A percentile compares a stretch with the other conserved stretches of the same genome.
Evolutionary conservation across 2,797 vertebrate genomes (phyloP).

Genomic region (Anisognathus igniventris): DNA sequence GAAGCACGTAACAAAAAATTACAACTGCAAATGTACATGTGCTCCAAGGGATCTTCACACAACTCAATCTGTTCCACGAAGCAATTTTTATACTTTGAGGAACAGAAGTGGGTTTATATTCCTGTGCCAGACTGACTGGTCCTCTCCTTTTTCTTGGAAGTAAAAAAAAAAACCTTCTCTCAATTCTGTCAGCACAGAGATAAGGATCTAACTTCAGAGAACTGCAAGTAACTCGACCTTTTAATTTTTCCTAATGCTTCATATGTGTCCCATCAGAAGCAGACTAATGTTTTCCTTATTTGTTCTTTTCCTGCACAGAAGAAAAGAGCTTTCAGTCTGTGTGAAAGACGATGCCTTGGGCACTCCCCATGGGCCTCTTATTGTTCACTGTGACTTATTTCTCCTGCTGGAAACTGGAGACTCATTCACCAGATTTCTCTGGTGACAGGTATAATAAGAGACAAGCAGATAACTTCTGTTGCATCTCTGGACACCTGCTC

Average conservation of each 20-base stretch:
- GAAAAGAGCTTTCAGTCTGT: neutral
- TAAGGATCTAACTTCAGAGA: neutral
- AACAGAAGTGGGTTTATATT: conserved; percentile 2
- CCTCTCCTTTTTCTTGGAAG: neutral
- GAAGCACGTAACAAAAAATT: neutral
- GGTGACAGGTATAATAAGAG: neutral
- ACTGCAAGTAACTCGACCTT: neutral
- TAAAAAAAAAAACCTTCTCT: neutral
- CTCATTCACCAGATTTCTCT: neutral
- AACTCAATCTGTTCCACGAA: neutral
- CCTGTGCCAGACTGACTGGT: neutral
- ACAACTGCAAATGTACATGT: fast-evolving
- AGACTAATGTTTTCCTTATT: neutral
- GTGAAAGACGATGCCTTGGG: neutral
- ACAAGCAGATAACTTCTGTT: neutral
- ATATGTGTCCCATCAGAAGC: neutral
- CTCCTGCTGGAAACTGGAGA: neutral
- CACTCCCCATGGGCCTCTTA: neutral
- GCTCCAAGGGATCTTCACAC: neutral
- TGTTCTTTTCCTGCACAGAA: neutral
- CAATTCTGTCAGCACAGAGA: neutral
- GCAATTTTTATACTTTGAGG: neutral
- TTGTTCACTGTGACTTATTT: neutral
- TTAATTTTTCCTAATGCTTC: conserved; percentile 28
- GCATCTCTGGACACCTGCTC: conserved; percentile 14